A percentile compares a stretch with the other conserved stretches of the same genome.
Conservation (phyloP, 2,888 invertebrate genomes). For the Steromphala cineraria region DNA sequence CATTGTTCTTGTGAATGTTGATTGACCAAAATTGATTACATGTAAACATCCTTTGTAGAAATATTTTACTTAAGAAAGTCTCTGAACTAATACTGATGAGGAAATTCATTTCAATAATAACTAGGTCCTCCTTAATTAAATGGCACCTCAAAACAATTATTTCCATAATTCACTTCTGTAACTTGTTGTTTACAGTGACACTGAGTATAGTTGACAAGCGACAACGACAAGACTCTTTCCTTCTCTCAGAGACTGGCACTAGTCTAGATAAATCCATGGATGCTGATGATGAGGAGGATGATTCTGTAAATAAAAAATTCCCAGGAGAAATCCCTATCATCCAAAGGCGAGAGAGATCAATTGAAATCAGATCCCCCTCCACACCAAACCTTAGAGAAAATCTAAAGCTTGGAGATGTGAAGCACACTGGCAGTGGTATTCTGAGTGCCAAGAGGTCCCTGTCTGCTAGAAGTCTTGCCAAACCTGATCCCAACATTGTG, state of each 20-base stretch:
- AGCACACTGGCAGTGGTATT: slow-evolving; percentile 19
- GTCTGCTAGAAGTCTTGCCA: slow-evolving; percentile 21
- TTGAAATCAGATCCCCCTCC: slow-evolving; percentile 22
- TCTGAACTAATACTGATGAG: too few species aligned
- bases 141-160: too few species aligned
- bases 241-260: slow-evolving; percentile 37
- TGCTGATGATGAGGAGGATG: slow-evolving; percentile 40
- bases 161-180: too few species aligned
- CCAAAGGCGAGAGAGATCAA: slow-evolving; percentile 32
- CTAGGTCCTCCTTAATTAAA: too few species aligned
- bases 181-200: background rate
- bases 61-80: too few species aligned
- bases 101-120: too few species aligned
- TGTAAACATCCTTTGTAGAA: too few species aligned
- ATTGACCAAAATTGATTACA: too few species aligned
- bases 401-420: background rate
- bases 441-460: slow-evolving; percentile 30
- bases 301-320: slow-evolving; percentile 43
- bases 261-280: slow-evolving; percentile 37
- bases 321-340: slow-evolving; percentile 59
- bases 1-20: too few species aligned
- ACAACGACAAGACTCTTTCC: slow-evolving; percentile 29
- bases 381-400: background rate
- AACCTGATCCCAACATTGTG: slow-evolving; percentile 30
- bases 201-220: slow-evolving; percentile 41